Evolutionary conservation across 2,888 invertebrate species (phyloP), one percentile per base, ranked within the genome.

Genomic region (Watsonalla cultraria): DNA sequence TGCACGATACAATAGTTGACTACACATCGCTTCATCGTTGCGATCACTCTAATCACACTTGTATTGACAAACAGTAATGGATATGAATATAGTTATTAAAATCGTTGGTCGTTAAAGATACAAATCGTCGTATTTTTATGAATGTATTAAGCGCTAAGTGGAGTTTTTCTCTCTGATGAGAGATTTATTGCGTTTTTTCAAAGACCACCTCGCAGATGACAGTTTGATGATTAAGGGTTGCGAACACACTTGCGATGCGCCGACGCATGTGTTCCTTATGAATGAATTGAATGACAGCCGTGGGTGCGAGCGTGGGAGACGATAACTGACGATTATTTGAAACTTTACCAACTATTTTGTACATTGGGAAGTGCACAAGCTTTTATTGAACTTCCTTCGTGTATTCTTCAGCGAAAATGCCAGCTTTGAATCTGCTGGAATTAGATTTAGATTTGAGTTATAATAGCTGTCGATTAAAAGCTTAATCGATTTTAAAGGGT

Each of bases 121-220:
- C 37, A 62, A 61, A 58, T 56, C 59, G 54, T 56, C 60, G 55
- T 56, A 68, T 61, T 73, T 71, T 68, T 63, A 65, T 70, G 65
- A 68, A 65, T 66, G 62, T 68, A 58, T 74, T 65, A 66, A 70
- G 71, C 74, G 75, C 70, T 79, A 80, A 82, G 78, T 80, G 76
- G 71, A 37, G 63, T 59, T 71, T 65, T 58, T 54, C 64, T 49
- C 53, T 55, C 56, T 56, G 59, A 61, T 57, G 66, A 64, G 63
- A 68, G 68, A 72, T 74, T 72, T 72, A 73, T 69, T 65, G 62
- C 60, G 51, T 76, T 74, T 80, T 78, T 76, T 74, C 64, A 59
- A 55, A 69, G 78, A 77, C 78, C 80, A 80, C 78, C 80, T 69
- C 61, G 55, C 62, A 57, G 57, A 56, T 61, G 72, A 71, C 68